These are phyloP conservation scores for Myrmophylax atrothorax DNA, from an alignment of 2,113 vertebrate species.

Conservation along the genomic window DNA sequence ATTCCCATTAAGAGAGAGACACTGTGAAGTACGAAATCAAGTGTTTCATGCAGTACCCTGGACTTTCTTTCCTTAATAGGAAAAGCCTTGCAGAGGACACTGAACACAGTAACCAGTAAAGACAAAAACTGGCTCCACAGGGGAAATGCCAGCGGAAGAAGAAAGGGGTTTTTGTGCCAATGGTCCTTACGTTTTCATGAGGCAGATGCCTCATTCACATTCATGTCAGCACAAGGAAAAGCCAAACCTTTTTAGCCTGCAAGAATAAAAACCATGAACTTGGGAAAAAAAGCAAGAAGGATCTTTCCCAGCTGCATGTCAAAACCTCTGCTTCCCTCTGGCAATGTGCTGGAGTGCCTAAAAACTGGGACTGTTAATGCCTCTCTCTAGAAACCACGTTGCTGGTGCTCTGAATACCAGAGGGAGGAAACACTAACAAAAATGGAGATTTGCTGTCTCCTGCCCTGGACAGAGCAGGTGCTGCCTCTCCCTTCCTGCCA, in stretches of 20 bases:
- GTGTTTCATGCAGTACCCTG: not conserved
- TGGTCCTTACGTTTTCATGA: not conserved
- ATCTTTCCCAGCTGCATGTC: not conserved
- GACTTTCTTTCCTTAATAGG: not conserved
- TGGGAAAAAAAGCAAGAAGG: not conserved
- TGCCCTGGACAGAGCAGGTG: fast-evolving
- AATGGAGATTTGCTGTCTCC: not conserved
- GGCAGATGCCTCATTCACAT: not conserved
- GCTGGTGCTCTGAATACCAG: not conserved
- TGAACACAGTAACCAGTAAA: fast-evolving
- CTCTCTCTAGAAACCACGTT: not conserved
- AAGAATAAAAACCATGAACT: not conserved
- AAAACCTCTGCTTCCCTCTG: not conserved
- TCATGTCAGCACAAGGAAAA: not conserved
- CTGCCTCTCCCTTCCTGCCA: fast-evolving
- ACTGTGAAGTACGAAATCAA: not conserved
- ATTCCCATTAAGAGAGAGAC: not conserved
- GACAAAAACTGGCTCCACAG: not conserved
- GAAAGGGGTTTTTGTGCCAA: not conserved
- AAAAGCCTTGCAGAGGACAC: not conserved
- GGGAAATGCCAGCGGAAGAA: not conserved
- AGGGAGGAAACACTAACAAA: not conserved
- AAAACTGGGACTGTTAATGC: not conserved
- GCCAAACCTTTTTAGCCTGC: not conserved
- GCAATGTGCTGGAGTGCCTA: not conserved